Base-by-base conservation (phyloP, 2,888 invertebrate genomes). In the Tipula helvola region DNA sequence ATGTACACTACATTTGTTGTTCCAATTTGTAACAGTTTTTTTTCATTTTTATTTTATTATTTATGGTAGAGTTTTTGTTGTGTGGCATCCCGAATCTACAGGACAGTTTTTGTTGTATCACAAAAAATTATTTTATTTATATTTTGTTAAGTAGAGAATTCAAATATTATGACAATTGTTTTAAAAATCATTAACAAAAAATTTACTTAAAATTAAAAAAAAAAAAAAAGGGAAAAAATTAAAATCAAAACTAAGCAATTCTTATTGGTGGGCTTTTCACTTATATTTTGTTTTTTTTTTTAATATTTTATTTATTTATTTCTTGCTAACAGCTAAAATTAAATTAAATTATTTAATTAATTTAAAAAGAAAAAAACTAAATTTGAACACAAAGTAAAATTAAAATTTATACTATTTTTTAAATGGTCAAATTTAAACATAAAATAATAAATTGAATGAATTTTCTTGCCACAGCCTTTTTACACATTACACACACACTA, bases 241-340 rank as follows among this genome's bases (percentile, higher is more conserved):
- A 71, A 71, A 71, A 71, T 71, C 71, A 71, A 71, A 28, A 71
- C 71, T 71, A 71, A 71, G 71, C 71, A 71, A 71, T 71, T 71
- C 71, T 71, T 71, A 71, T 71, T 71, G 71, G 71, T 71, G 71
- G 71, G 71, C 71, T 71, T 71, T 71, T 71, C 71, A 71, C 71
- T 71, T 71, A 71, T 28, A 71, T 71, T 71, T 71, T 71, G 16
- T 71, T 57, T 57, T 57, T 57, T 57, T 57, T 57, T 57, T 57
- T 16, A 39, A 57, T 16, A 8, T n/a, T 57, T 57, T 57, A 39
- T 39, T 39, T 57, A 16, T 57, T 44, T 44, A 16, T 71, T 71
- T 71, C 8, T 71, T 71, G 71, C 71, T 71, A 71, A 71, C 10
- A 71, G 71, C 71, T 71, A 71, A 71, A 71, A 28, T 71, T 71